A percentile compares a stretch with the other conserved stretches of the same genome.
Evolutionary conservation across 2,113 vertebrate species (phyloP).

Genomic region (Platycercus adscitus): DNA sequence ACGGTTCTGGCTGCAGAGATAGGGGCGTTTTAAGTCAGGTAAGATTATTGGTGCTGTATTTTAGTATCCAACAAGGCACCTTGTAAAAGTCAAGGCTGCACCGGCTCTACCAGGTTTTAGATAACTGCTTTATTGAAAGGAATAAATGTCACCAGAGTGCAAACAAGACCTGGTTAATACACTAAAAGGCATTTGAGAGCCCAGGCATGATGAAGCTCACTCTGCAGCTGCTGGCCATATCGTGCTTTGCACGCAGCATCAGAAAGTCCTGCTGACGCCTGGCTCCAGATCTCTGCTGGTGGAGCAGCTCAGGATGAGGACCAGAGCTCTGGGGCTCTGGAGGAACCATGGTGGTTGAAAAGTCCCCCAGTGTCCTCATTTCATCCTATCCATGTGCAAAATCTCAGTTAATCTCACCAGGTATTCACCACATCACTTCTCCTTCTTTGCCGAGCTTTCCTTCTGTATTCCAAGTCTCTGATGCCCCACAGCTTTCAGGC

Average conservation of each 20-base stretch:
- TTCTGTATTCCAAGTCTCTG: not conserved
- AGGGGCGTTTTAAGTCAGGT: not conserved
- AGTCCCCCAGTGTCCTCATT: not conserved
- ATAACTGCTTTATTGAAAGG: not conserved
- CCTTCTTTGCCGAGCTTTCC: not conserved
- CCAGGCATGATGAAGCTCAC: not conserved
- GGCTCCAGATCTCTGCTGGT: rapidly evolving
- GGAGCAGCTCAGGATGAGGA: not conserved
- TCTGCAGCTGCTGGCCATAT: not conserved
- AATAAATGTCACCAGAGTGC: not conserved
- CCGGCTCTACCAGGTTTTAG: not conserved
- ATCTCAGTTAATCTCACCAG: not conserved
- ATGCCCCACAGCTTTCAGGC: not conserved
- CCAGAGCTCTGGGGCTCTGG: not conserved
- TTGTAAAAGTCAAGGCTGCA: not conserved
- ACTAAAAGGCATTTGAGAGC: not conserved
- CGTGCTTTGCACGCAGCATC: rapidly evolving
- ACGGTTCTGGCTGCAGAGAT: not conserved
- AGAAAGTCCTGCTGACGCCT: not conserved
- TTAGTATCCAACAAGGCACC: not conserved
- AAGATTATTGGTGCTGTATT: not conserved
- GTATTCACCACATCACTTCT: not conserved
- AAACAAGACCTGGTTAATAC: not conserved
- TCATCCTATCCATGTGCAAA: no score
- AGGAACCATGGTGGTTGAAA: no score